phyloP scores from a whole-genome alignment of 2,797 vertebrate species.

The Varecia variegata region DNA sequence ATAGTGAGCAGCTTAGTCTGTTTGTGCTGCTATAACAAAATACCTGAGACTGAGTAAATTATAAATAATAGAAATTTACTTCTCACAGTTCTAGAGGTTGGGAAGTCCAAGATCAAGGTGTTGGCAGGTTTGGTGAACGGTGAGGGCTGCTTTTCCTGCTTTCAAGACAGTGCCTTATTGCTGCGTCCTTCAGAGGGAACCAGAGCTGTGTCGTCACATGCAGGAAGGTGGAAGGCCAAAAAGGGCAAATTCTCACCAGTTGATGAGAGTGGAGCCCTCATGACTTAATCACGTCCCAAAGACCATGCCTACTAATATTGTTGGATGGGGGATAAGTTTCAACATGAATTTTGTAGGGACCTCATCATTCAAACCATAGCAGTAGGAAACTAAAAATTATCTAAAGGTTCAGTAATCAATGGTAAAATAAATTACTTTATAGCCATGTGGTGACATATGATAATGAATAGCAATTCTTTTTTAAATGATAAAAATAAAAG shows the following conservation, averaged over 20 bases:
- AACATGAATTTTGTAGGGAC: not conserved
- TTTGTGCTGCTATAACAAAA: not conserved
- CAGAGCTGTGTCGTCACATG: not conserved
- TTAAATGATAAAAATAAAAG: not conserved
- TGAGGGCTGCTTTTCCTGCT: not conserved
- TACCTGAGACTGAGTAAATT: not conserved
- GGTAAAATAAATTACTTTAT: not conserved
- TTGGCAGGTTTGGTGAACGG: not conserved
- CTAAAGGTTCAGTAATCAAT: not conserved
- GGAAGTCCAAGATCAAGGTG: not conserved
- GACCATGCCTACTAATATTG: not conserved
- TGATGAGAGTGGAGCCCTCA: not conserved
- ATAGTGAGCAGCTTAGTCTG: not conserved
- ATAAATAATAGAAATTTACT: not conserved
- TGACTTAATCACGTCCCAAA: not conserved
- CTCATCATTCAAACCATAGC: not conserved
- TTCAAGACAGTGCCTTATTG: not conserved
- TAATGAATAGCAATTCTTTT: not conserved
- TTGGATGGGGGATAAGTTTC: not conserved
- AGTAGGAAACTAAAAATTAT: not conserved
- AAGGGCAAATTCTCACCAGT: no score
- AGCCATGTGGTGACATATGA: not conserved
- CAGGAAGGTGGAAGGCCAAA: not conserved
- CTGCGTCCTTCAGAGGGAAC: not conserved
- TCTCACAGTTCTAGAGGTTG: not conserved